Percentiles rank a stretch among this genome's conserved stretches.
phyloP scores from a whole-genome alignment of 1,140 invertebrate genomes.

The Drosophila setifemur region DNA sequence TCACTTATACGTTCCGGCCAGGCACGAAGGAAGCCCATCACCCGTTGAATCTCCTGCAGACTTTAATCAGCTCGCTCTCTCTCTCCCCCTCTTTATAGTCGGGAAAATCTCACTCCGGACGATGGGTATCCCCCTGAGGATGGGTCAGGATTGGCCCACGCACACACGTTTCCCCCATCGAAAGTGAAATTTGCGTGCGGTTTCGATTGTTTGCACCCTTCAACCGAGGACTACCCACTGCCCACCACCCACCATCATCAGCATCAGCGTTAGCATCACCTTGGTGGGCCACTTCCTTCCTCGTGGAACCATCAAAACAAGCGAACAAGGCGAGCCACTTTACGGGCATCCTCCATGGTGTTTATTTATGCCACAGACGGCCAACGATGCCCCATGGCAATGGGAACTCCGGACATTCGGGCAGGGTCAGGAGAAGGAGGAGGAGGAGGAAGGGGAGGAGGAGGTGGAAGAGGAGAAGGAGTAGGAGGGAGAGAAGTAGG shows the following conservation, averaged over 20 bases:
- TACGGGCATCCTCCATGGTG: conserved; percentile 7
- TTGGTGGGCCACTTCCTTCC: conserved; percentile 7
- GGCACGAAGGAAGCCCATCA: neutral
- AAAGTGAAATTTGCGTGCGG: conserved; percentile 42
- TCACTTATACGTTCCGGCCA: conserved; percentile 14
- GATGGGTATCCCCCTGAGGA: neutral
- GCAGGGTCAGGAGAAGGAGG: neutral
- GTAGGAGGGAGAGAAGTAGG: too few species aligned
- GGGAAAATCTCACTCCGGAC: neutral
- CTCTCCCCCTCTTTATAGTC: conserved; percentile 48
- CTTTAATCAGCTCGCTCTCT: conserved; percentile 41
- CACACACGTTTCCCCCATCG: conserved; percentile 4
- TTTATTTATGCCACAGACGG: conserved; percentile 24
- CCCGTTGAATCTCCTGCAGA: neutral
- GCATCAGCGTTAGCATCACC: neutral
- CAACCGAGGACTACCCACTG: neutral
- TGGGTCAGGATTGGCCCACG: too few species aligned
- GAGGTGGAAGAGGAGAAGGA: too few species aligned
- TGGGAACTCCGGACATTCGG: neutral
- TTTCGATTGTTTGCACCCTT: conserved; percentile 22
- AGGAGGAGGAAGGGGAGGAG: too few species aligned
- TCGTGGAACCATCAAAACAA: neutral
- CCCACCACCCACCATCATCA: neutral
- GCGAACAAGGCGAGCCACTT: conserved; percentile 7
- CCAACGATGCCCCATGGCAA: neutral